Percentiles rank a stretch among this genome's conserved stretches.
Conservation (phyloP, 2,797 vertebrate species). For the Labeo calbasu region DNA sequence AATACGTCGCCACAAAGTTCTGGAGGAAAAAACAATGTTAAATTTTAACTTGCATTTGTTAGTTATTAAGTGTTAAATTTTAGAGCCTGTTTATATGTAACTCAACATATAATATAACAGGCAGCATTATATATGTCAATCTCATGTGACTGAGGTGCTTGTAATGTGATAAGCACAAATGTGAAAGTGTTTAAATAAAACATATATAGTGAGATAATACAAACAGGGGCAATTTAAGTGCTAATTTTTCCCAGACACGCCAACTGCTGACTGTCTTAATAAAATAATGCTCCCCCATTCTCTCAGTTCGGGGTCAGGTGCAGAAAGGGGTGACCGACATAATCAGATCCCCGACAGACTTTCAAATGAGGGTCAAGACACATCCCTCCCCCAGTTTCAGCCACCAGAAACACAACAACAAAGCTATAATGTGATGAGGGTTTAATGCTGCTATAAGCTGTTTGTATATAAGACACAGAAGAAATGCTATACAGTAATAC, state of each 20-base stretch:
- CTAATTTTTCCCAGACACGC: not conserved
- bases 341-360: conserved; percentile 55
- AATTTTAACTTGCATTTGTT: not conserved
- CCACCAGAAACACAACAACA: conserved; percentile 11
- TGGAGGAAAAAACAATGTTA: not conserved
- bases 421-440: not conserved
- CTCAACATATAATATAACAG: not conserved
- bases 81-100: conserved; percentile 5
- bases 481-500: not conserved
- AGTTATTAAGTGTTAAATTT: not conserved
- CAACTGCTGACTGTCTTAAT: conserved; percentile 26
- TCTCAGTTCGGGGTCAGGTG: conserved; percentile 34
- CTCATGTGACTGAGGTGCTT: not conserved
- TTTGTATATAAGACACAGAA: not conserved
- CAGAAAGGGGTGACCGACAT: conserved; percentile 40
- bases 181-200: not conserved
- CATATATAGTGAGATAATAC: not conserved
- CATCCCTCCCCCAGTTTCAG: conserved; percentile 38
- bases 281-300: conserved; percentile 11
- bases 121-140: not conserved
- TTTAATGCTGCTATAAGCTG: not conserved
- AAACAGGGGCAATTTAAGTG: conserved; percentile 5
- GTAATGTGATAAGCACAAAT: not conserved
- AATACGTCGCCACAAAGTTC: not conserved
- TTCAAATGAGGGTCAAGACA: conserved; percentile 50